phyloP scores from a whole-genome alignment of 2,888 invertebrate species.

The Ametastegia equiseti region DNA sequence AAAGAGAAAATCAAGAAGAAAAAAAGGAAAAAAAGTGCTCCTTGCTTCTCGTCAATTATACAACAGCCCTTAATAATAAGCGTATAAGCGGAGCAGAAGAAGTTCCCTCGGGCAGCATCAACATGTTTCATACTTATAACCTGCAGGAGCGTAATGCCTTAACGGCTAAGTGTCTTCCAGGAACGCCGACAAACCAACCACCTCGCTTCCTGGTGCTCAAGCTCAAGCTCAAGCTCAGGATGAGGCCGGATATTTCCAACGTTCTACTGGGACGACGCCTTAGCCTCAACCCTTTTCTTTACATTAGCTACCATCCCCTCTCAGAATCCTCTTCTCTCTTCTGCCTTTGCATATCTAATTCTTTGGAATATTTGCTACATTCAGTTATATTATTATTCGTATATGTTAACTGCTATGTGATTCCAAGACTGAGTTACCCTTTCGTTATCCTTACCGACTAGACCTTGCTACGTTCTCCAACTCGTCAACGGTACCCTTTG shows the following conservation, averaged over 20 bases:
- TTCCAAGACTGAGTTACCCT: not conserved
- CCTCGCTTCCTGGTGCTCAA: constrained; percentile 35
- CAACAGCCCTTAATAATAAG: constrained; percentile 67
- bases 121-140: constrained; percentile 72
- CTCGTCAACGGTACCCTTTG: too few relatives aligned
- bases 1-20: not conserved
- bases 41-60: constrained; percentile 68
- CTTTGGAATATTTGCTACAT: constrained; percentile 38
- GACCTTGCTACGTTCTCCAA: too few relatives aligned
- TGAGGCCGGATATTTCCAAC: constrained; percentile 58
- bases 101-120: constrained; percentile 71
- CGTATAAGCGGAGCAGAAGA: constrained; percentile 59
- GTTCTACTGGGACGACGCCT: constrained; percentile 51
- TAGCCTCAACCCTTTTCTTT: constrained; percentile 63
- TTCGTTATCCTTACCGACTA: not conserved
- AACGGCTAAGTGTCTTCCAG: constrained; percentile 62
- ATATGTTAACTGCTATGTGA: not conserved
- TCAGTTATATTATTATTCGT: too few relatives aligned
- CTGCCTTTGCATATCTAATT: constrained; percentile 40
- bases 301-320: constrained; percentile 55
- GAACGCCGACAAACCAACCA: constrained; percentile 40
- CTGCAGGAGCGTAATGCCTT: constrained; percentile 57
- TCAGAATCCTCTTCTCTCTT: not conserved
- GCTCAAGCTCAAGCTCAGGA: too few relatives aligned
- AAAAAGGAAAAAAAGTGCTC: not conserved